Base-by-base conservation (phyloP, 2,113 vertebrate genomes). In the Etheostoma cragini region DNA sequence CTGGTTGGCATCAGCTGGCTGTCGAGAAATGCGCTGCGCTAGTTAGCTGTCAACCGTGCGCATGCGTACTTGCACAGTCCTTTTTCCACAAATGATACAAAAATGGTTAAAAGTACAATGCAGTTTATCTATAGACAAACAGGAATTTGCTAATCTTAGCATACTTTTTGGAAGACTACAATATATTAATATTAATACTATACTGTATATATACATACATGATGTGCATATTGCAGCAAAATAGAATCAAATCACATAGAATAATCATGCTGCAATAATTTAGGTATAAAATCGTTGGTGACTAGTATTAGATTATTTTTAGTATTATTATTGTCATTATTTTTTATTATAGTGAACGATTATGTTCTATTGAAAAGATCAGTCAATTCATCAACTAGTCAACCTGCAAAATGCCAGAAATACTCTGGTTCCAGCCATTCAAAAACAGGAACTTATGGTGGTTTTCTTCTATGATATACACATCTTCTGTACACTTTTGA, bases 1-100 rank as follows among this genome's bases (percentile, higher is more conserved):
- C 26, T 64, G 50, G 26, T 24, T 60, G 50, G 6, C 49, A 42
- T 83, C 88, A 88, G 87, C 87, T 88, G 88, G 79, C 61, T 78
- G 86, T 63, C 57, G 62, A 50, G 47, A 26, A 71, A 50, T 73
- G 35, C 66, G 71, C 84, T 81, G 72, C 42, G 79, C 79, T 69
- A 45, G 75, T 47, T 75, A 73, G 76, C 81, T 89, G 86, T 89
- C 93, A 93, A 0, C 46, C 2, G 0, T 57, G 87, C 91, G 91
- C 93, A 91, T 93, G 93, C 91, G 93, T 2, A 85, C 3, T 64
- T 0, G 1, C 13, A 2, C 22, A 1, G 46, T 6, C 47, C 38
- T 45, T 30, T 61, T n/a, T n/a, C n/a, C n/a, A 35, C 62, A 16
- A 16, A 16, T 17, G 7, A 49, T n/a, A 15, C 38, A 45, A 13